These are phyloP conservation scores for Onychorhynchus coronatus DNA, from an alignment of 2,113 vertebrate genomes.

Conservation along the genomic window DNA sequence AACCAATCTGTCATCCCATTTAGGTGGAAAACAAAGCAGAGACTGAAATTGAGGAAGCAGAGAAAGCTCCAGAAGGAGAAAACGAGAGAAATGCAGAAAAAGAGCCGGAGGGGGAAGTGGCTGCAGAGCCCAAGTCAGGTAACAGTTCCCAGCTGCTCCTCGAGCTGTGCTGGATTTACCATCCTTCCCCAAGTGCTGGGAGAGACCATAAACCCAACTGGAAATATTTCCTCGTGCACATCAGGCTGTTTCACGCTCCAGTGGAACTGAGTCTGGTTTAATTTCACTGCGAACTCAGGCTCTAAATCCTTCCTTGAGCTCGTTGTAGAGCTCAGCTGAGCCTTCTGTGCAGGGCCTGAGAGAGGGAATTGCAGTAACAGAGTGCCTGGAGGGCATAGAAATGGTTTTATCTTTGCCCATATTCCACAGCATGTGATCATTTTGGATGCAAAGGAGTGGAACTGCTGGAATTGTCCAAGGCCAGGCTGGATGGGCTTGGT, in stretches of 20 bases:
- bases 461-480: not conserved
- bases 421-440: accelerated
- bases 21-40: conserved; percentile 88
- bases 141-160: not conserved
- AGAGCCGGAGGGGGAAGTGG: conserved; percentile 66
- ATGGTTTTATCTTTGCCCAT: not conserved
- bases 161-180: not conserved
- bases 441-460: not conserved
- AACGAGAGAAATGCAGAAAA: conserved; percentile 74
- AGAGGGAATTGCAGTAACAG: not conserved
- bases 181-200: not conserved
- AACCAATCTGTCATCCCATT: not conserved
- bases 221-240: not conserved
- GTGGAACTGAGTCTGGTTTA: not conserved
- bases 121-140: conserved; percentile 73
- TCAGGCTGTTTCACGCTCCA: not conserved
- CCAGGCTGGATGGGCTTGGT: not conserved
- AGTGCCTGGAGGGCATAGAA: accelerated
- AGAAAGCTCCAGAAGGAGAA: conserved; percentile 81
- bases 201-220: not conserved
- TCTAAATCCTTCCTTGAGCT: not conserved
- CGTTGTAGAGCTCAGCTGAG: not conserved
- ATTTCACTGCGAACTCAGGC: not conserved
- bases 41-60: conserved; percentile 74
- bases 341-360: not conserved